A percentile compares a stretch with the other conserved stretches of the same genome.
Evolutionary conservation across 2,888 invertebrate genomes (phyloP).

Genomic region (Luperina nickerlii): DNA sequence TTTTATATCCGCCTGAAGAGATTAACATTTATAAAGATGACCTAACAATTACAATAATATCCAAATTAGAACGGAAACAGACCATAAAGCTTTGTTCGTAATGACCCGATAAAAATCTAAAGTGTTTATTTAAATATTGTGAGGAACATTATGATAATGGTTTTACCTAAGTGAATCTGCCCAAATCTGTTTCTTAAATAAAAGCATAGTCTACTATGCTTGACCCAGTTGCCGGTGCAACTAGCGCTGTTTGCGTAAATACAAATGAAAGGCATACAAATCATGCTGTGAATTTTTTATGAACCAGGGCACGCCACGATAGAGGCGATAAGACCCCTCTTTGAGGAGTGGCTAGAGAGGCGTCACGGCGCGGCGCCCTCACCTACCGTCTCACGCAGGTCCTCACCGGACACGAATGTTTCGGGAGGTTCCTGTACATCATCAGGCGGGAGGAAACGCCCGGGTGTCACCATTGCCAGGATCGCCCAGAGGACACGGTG

Average conservation of each 20-base stretch:
- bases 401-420: too few species aligned
- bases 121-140: constrained; percentile 19
- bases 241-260: constrained; percentile 73
- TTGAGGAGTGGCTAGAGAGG: too few species aligned
- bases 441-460: too few species aligned
- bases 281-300: constrained; percentile 67
- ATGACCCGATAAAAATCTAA: constrained; percentile 53
- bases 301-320: too few species aligned
- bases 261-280: constrained; percentile 76
- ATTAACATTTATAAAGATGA: constrained; percentile 15
- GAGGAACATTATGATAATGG: constrained; percentile 24
- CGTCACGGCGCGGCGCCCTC: too few species aligned
- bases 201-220: constrained; percentile 58
- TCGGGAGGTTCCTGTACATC: too few species aligned
- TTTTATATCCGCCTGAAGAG: constrained; percentile 8
- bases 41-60: constrained; percentile 22
- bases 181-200: constrained; percentile 61
- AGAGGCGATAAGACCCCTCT: too few species aligned
- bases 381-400: too few species aligned
- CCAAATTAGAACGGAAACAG: constrained; percentile 44
- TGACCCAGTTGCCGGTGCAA: constrained; percentile 73
- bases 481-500: too few species aligned
- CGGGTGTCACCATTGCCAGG: too few species aligned
- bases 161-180: constrained; percentile 54
- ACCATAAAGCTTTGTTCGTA: constrained; percentile 28